Base-by-base conservation (phyloP, 2,113 vertebrate species). In the Nerophis ophidion region DNA sequence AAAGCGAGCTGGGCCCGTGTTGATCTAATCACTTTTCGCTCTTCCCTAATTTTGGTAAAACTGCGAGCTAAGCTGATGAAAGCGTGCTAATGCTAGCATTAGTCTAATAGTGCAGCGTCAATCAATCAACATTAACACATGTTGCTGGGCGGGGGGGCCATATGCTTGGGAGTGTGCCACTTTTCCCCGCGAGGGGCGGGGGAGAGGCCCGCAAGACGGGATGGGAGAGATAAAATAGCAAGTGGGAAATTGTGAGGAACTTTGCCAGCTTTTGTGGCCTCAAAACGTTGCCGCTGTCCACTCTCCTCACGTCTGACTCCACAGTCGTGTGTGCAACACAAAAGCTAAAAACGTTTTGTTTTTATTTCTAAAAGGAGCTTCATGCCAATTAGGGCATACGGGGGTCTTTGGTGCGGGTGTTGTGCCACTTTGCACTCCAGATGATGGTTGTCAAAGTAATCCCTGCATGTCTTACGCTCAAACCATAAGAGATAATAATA, bases 381-480 rank as follows among this genome's bases (percentile, higher is more conserved):
- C 85, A 86, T 81, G 84, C 81, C 77, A 87, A 86, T 87, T 82
- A 84, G 33, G 70, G 62, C 78, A 84, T 77, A 80, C 81, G 81
- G 72, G 65, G 50, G 59, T 26, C 44, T 47, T 7, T 8, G 8
- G 54, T 12, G 16, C 49, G 48, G 53, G 40, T 49, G 42, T 46
- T 34, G 81, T 76, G 76, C 77, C 76, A 79, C 65, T 82, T 74
- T 80, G 70, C 26, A 64, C 52, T 42, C 52, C 8, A 35, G 19
- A 67, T 26, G 16, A 68, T 48, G 46, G 44, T 58, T 38, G 19
- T 56, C 46, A 16, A 11, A 49, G 48, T 62, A 60, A 76, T 60
- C 63, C 36, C 44, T 64, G 53, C 16, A 45, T 11, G n/a, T 56
- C 16, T 8, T 14, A 61, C 34, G 40, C 3, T 61, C 9, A 61